A percentile compares a stretch with the other conserved stretches of the same genome.
Evolutionary conservation across 2,888 invertebrate genomes (phyloP).

Genomic region (Eupithecia dodoneata): DNA sequence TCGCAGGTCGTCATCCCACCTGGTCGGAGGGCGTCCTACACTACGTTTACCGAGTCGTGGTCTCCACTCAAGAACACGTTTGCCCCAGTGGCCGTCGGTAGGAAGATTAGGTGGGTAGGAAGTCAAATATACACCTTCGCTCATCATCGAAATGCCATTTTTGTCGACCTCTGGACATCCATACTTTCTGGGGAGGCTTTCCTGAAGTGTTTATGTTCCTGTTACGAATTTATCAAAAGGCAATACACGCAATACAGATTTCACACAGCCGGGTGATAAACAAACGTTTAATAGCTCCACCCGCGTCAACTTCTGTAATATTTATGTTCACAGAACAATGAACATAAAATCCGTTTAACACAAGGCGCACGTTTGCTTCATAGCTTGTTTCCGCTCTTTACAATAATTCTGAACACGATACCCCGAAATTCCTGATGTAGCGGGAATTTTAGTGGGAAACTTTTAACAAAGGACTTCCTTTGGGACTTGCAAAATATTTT

Average conservation of each 20-base stretch:
- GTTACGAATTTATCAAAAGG: background rate
- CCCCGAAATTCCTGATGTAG: background rate
- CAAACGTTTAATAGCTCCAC: conserved; percentile 23
- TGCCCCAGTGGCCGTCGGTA: too few relatives aligned
- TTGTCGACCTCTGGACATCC: too few relatives aligned
- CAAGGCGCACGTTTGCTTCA: conserved; percentile 29
- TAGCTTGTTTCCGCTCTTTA: conserved; percentile 29
- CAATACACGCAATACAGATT: background rate
- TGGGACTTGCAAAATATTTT: background rate
- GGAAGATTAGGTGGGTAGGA: too few relatives aligned
- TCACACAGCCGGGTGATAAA: background rate
- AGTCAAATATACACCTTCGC: too few relatives aligned
- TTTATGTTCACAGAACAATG: conserved; percentile 31
- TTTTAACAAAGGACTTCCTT: background rate
- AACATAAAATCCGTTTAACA: conserved; percentile 27
- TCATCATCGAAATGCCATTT: too few relatives aligned
- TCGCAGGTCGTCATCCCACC: too few relatives aligned
- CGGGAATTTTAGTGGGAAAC: conserved; percentile 23
- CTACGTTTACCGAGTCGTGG: too few relatives aligned
- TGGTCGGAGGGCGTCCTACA: too few relatives aligned
- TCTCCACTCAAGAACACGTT: too few relatives aligned
- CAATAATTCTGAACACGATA: conserved; percentile 32
- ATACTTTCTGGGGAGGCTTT: background rate
- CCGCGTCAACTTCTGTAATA: conserved; percentile 21
- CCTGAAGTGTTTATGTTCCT: background rate